Evolutionary conservation across 2,797 vertebrate species (phyloP).

Genomic region (Perodicticus potto): DNA sequence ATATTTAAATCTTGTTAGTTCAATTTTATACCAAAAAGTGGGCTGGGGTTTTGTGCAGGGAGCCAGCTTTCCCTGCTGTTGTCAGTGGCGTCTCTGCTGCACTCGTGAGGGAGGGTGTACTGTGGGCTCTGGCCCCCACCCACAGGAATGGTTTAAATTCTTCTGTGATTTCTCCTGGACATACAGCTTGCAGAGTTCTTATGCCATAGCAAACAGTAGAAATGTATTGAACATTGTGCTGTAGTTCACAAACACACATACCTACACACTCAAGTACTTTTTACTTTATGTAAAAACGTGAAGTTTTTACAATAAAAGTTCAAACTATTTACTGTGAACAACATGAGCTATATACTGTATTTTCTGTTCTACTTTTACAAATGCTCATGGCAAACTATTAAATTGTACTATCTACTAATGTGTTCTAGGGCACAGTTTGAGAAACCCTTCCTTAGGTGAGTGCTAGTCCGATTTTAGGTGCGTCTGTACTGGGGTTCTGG

Average conservation of each 20-base stretch:
- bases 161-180: not conserved
- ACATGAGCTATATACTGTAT: not conserved
- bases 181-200: not conserved
- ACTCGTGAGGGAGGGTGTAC: no score
- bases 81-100: not conserved
- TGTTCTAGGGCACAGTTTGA: not conserved
- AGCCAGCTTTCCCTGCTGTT: not conserved
- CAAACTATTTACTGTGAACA: not conserved
- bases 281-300: no score
- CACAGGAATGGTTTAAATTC: not conserved
- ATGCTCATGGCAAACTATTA: not conserved
- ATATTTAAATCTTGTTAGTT: not conserved
- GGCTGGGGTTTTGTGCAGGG: not conserved
- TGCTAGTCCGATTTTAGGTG: not conserved
- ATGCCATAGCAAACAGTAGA: not conserved
- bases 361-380: not conserved
- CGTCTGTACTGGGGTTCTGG: not conserved
- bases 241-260: not conserved
- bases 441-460: not conserved
- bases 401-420: not conserved
- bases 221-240: not conserved
- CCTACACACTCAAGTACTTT: not conserved
- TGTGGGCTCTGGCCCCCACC: not conserved
- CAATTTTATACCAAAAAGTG: not conserved
- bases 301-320: not conserved